phyloP scores from a whole-genome alignment of 2,113 vertebrate genomes.

The Dascyllus trimaculatus region DNA sequence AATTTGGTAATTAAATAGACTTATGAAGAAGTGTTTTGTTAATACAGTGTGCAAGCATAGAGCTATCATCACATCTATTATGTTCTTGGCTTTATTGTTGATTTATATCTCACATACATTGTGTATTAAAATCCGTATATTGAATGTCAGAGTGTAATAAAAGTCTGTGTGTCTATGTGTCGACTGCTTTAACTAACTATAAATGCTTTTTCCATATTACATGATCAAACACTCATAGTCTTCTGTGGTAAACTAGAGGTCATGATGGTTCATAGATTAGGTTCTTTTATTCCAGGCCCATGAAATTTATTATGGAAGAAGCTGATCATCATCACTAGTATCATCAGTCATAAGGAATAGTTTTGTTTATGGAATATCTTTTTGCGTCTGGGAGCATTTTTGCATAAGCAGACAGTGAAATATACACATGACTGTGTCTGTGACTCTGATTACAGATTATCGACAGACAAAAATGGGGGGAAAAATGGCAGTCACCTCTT shows the following conservation, averaged over 20 bases:
- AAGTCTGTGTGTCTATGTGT: not conserved
- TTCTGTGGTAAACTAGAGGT: not conserved
- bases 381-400: too few species aligned
- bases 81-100: not conserved
- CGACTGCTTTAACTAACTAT: not conserved
- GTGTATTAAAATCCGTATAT: not conserved
- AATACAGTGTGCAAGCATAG: not conserved
- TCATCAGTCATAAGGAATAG: not conserved
- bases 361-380: not conserved
- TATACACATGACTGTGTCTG: too few species aligned
- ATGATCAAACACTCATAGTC: not conserved
- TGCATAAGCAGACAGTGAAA: too few species aligned
- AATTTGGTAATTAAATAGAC: too few species aligned
- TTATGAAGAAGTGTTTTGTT: too few species aligned
- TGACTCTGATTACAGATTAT: too few species aligned
- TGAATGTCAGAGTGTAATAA: not conserved
- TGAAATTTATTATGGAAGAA: too few species aligned
- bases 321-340: not conserved
- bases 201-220: accelerated
- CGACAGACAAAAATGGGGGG: too few species aligned
- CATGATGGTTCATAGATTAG: not conserved
- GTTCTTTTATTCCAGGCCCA: too few species aligned
- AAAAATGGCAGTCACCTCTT: too few species aligned
- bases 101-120: not conserved
- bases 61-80: not conserved